These are phyloP conservation scores for Procavia capensis DNA, from an alignment of 2,113 vertebrate species.

Conservation along the genomic window DNA sequence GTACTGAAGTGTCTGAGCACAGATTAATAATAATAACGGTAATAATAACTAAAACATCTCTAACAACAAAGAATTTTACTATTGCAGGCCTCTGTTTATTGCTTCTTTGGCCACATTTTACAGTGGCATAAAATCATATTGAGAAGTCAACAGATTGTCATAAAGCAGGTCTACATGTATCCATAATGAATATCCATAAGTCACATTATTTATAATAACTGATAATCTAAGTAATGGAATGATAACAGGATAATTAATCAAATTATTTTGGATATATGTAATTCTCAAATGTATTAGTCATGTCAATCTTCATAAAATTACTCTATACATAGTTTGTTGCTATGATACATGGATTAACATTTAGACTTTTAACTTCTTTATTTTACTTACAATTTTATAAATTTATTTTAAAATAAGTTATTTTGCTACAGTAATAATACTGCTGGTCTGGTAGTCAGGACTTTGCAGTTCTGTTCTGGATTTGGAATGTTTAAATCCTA, in stretches of 20 bases:
- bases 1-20: neutral
- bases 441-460: neutral
- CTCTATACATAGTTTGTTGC: neutral
- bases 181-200: neutral
- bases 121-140: neutral
- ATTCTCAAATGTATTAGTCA: neutral
- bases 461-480: neutral
- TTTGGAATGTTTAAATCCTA: neutral
- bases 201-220: neutral
- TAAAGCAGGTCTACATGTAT: neutral
- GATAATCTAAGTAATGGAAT: neutral
- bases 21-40: neutral
- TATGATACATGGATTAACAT: neutral
- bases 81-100: neutral
- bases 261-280: neutral
- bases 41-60: neutral
- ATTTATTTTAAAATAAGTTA: conserved; percentile 3
- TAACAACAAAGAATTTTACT: neutral
- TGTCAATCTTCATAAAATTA: neutral
- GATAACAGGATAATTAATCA: neutral
- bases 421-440: neutral
- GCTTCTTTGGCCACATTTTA: neutral
- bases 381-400: conserved; percentile 3
- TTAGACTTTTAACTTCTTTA: conserved; percentile 1
- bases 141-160: neutral